These are phyloP conservation scores for Phoeniculus purpureus DNA, from an alignment of 2,797 vertebrate genomes.

Conservation along the genomic window DNA sequence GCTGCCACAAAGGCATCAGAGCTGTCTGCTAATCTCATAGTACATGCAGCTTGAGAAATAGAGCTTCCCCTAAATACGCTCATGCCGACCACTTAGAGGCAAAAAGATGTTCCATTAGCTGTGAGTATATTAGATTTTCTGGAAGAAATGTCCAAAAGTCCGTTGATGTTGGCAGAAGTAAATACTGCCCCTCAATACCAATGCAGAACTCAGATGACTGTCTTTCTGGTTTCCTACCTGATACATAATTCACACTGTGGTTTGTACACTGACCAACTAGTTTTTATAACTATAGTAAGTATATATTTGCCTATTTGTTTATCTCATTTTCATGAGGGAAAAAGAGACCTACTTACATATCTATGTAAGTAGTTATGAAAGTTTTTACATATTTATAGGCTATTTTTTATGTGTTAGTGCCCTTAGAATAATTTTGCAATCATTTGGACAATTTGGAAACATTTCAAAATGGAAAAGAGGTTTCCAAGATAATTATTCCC, in stretches of 20 bases:
- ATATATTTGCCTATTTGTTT: background rate
- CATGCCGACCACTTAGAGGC: background rate
- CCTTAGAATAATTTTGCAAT: background rate
- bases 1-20: background rate
- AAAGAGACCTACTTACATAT: background rate
- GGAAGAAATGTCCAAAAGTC: background rate
- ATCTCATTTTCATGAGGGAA: background rate
- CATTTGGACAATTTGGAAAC: background rate
- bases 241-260: background rate
- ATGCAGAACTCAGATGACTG: background rate
- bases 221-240: background rate
- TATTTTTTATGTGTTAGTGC: background rate
- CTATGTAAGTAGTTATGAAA: background rate
- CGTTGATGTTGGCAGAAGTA: background rate
- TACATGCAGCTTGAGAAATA: background rate
- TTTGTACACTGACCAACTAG: background rate
- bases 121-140: background rate
- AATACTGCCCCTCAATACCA: background rate
- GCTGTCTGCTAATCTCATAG: background rate
- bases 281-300: background rate
- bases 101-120: conserved; percentile 10
- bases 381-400: fast-evolving
- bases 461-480: background rate
- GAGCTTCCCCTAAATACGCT: background rate
- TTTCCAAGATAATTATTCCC: background rate